Evolutionary conservation across 2,113 vertebrate species (phyloP), one percentile per base, ranked within the genome.

Genomic region (Lycocorax pyrrhopterus): DNA sequence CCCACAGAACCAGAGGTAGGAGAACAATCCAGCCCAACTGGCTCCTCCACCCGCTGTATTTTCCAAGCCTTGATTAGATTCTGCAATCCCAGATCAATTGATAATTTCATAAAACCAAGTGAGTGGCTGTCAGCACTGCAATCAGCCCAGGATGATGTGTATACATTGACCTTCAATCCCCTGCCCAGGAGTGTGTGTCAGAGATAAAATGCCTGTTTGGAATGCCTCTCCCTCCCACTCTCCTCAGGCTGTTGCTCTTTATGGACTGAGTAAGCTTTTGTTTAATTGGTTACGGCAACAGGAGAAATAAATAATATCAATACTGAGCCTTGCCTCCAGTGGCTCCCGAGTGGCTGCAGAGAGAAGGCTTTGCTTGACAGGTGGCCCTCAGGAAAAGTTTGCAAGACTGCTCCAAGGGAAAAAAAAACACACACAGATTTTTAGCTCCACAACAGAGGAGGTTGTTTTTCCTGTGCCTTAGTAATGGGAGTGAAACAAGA

Each of bases 61-160:
- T 96, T 39, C 77, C 71, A 41, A 96, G 92, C 18, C 21, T 92
- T 94, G 84, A 96, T 96, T 94, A 90, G 94, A 85, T 96, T 73
- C 85, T 74, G 86, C 95, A 97, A 89, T 95, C 74, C 58, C 71
- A 93, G 92, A 96, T 96, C 93, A 96, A 97, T 93, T 89, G 92
- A 95, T 90, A 84, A 84, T 93, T 97, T 95, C 95, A 94, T 96
- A 94, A 96, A 93, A 75, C 87, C 64, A 93, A 95, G 93, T 32
- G 75, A 93, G 90, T 4, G 82, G 84, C 43, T 97, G 95, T 97
- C 96, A 97, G 94, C 83, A 27, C 53, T 47, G 67, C 92, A 95
- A 94, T 97, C 94, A 96, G 76, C 69, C 39, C 60, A 8, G 85
- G 62, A 39, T 59, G 83, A 96, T 81, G 76, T 53, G 71, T 22